Evolutionary conservation across 2,797 vertebrate genomes (phyloP), one percentile per base, ranked within the genome.

Genomic region (Rhadinocentrus ornatus): DNA sequence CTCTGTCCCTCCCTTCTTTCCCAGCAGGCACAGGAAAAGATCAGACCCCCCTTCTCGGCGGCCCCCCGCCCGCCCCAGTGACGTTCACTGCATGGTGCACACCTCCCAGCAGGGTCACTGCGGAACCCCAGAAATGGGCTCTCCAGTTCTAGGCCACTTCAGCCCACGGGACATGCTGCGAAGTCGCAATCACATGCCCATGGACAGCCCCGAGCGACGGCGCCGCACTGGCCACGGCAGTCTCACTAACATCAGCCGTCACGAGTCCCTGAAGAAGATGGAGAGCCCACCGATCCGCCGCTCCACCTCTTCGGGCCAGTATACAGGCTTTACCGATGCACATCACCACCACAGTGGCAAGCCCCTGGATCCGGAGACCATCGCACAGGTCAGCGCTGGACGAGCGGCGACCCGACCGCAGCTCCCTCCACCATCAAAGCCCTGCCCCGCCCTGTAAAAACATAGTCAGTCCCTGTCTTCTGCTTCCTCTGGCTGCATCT

Each of bases 241-340:
- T 52, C 94, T 99, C 65, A 97, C 96, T 2, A 98, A 98, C 90
- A 96, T 98, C 90, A 98, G 95, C 85, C 95, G 97, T 8, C 97
- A 99, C 0, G 97, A 99, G 71, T 98, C 96, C 1, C 93, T 98
- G 27, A 98, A 97, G 94, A 99, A 97, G 93, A 94, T 95, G 0
- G 97, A 99, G 81, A 99, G 97, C 86, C 98, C 98, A 27, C 97
- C 98, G 0, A 98, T 99, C 62, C 95, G 97, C 82, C 96, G 97
- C 81, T 99, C 98, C 55, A 98, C 97, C 0, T 99, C 98, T 0
- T 99, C 98, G 7, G 96, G 98, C 69, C 98, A 99, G 75, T 99
- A 99, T 88, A 93, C 96, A 0, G 94, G 95, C 86, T 98, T 98
- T 89, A 93, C 92, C 22, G 96, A 98, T 57, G 20, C 58, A 54